Evolutionary conservation across 2,113 vertebrate genomes (phyloP).

Genomic region (Chaetura pelagica): DNA sequence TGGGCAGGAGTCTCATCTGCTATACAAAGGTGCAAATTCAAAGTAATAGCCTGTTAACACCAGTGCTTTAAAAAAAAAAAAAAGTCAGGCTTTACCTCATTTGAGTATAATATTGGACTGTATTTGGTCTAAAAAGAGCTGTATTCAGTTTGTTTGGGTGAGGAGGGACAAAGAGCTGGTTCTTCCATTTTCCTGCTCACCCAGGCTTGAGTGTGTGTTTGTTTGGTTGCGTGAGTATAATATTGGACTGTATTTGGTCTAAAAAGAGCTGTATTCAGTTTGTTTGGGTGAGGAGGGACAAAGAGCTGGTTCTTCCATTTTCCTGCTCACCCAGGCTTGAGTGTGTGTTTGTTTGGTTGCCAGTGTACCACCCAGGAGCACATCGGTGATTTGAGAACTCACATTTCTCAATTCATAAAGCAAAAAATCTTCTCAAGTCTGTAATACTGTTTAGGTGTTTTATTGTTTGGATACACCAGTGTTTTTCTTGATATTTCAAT

Average conservation of each 20-base stretch:
- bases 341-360: not conserved
- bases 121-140: too few relatives aligned
- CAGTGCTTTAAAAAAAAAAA: not conserved
- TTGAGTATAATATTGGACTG: too few relatives aligned
- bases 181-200: too few relatives aligned
- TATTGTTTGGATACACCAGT: not conserved
- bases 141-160: too few relatives aligned
- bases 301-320: not conserved
- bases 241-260: not conserved
- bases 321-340: not conserved
- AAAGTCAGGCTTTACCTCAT: not conserved
- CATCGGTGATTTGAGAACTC: not conserved
- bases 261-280: not conserved
- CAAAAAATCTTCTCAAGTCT: not conserved
- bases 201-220: too few relatives aligned
- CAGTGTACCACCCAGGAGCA: not conserved
- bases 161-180: too few relatives aligned
- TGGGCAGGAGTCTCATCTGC: not conserved
- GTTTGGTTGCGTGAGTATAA: too few relatives aligned
- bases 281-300: not conserved
- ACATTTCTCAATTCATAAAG: not conserved
- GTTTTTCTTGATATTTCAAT: not conserved
- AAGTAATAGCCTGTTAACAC: not conserved
- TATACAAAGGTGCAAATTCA: slow-evolving; percentile 6
- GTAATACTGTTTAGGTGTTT: not conserved